Evolutionary conservation across 2,888 invertebrate species (phyloP), one percentile per base, ranked within the genome.

Genomic region (Schizaphis graminum): DNA sequence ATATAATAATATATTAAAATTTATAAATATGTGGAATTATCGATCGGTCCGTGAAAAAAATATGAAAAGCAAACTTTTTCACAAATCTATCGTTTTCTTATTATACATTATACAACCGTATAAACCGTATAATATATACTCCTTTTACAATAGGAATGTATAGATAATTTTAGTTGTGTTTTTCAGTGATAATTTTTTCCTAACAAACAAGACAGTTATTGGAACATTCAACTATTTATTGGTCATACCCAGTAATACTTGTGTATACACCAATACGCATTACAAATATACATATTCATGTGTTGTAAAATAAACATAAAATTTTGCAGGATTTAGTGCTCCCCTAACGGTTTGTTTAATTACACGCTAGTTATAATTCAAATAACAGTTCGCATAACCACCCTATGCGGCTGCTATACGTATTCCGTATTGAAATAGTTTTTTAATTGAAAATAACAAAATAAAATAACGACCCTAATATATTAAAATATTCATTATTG

Each of bases 391-490:
- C 47, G n/a, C 67, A 41, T 61, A 47, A 24, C 56, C 56, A 44
- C n/a, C 86, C 86, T 86, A 49, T 53, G 53, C 4, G 28, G 5
- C 13, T 61, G 44, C 49, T 88, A 41, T 90, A 86, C 35, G 35
- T 47, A 49, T 16, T 35, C 26, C 61, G 53, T 93, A 90, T 91
- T 91, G 86, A 94, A 94, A 94, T 67, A 53, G 91, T 94, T 94
- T 91, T 90, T 94, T 94, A 93, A 93, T 93, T 90, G 89, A 89
- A 93, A 89, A 84, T 77, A 89, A 89, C 77, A n/a, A 93, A 93
- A 89, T 93, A 93, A 89, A 93, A 89, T 93, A 89, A 88, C 89
- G 61, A 85, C 93, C 89, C 85, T 85, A 86, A 92, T 92, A 87
- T 87, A 92, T 92, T 87, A 87, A 67, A 87, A 35, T 24, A 67